These are phyloP conservation scores for Pedetes capensis DNA, from an alignment of 2,113 vertebrate genomes.

Conservation along the genomic window DNA sequence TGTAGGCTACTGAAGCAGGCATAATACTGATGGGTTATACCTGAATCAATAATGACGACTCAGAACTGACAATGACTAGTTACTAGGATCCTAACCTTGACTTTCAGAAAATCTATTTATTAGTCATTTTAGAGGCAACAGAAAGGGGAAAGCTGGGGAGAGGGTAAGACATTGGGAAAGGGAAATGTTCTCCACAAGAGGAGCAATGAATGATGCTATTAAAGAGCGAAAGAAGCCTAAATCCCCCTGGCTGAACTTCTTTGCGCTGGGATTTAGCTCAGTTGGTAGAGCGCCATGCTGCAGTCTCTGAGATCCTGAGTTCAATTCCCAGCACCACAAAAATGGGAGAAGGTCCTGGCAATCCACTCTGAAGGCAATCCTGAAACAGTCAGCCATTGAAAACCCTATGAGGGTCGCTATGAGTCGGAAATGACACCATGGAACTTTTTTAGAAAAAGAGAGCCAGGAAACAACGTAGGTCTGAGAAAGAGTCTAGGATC, in stretches of 20 bases:
- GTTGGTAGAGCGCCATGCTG: too few species aligned
- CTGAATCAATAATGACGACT: background rate
- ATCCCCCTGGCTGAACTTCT: background rate
- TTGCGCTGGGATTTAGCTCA: too few species aligned
- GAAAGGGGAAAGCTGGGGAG: background rate
- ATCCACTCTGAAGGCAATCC: too few species aligned
- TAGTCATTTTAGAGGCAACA: background rate
- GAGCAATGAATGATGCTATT: background rate
- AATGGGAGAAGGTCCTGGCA: too few species aligned
- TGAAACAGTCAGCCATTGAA: too few species aligned
- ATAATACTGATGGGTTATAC: background rate
- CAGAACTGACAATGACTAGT: background rate
- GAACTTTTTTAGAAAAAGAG: too few species aligned
- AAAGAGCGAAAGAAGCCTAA: background rate
- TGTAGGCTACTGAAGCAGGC: background rate
- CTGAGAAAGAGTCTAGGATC: background rate
- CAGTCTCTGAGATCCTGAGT: too few species aligned
- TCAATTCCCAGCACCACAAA: too few species aligned
- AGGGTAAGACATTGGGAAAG: background rate
- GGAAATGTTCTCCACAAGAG: too few species aligned
- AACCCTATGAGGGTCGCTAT: too few species aligned
- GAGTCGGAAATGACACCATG: too few species aligned
- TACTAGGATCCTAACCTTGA: background rate
- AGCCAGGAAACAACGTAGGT: background rate
- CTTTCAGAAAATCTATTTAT: too few species aligned